Conservation (phyloP, 2,888 invertebrate genomes). For the Lycophotia porphyrea region DNA sequence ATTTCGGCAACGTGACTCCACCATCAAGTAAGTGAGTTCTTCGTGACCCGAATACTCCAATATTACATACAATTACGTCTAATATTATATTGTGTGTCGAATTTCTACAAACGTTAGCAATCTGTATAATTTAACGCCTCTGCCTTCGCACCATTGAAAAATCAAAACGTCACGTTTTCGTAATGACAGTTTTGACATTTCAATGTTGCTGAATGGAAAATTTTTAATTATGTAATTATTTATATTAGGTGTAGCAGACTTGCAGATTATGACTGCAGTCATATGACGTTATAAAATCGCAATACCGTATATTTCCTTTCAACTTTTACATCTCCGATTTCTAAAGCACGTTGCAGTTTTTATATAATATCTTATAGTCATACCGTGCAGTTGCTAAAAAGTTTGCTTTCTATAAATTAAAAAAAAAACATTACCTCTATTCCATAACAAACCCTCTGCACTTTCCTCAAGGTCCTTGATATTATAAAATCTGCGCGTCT, state of each 20-base stretch:
- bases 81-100: slow-evolving; percentile 53
- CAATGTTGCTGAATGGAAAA: slow-evolving; percentile 39
- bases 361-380: neutral
- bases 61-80: slow-evolving; percentile 49
- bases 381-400: neutral
- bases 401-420: neutral
- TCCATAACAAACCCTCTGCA: neutral
- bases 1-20: slow-evolving; percentile 51
- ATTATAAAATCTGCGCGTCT: neutral
- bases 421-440: neutral
- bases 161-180: slow-evolving; percentile 46
- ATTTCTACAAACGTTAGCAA: slow-evolving; percentile 46
- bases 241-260: neutral
- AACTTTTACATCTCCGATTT: slow-evolving; percentile 16
- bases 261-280: neutral
- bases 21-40: slow-evolving; percentile 4
- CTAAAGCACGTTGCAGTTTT: neutral
- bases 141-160: slow-evolving; percentile 49
- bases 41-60: slow-evolving; percentile 50
- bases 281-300: neutral
- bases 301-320: neutral
- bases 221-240: slow-evolving; percentile 5
- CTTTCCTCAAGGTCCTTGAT: neutral
- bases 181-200: slow-evolving; percentile 62
- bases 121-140: slow-evolving; percentile 63